Evolutionary conservation across 2,888 invertebrate genomes (phyloP), one percentile per base, ranked within the genome.

Genomic region (Stegophylla sp.): DNA sequence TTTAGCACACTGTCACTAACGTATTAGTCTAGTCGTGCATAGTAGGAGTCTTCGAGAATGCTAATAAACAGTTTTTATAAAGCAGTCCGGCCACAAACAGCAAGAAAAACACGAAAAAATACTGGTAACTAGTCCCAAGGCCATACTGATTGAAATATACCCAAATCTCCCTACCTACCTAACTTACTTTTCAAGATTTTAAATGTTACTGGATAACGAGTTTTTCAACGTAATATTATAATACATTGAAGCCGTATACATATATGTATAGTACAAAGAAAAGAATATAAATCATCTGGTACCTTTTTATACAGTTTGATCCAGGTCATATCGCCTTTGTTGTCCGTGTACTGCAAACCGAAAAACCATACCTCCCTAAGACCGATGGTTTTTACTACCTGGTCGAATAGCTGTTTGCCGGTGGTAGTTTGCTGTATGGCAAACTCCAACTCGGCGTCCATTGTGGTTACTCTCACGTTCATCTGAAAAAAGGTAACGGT

Each of bases 381-480:
- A 84, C 98, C 98, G 87, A 99, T 98, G 85, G 98, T 99, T 90
- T 99, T 99, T 85, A 99, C 98, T 86, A 99, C 98, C 90, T 99
- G 99, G 89, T 99, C 99, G 88, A 99, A 99, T 83, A 99, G 92
- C 89, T 99, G 98, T 89, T 98, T 99, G 87, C 99, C 99, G 85
- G 98, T 98, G 86, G 99, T 99, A 87, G 95, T 97, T 88, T 95
- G 95, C 92, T 98, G 98, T 92, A 99, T 99, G 89, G 98, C 97
- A 91, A 99, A 99, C 92, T 99, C 98, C 93, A 99, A 91, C 91
- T 99, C 99, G 88, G 99, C 98, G 91, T 99, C 99, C 98, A 99
- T 98, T 87, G 98, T 98, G 88, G 97, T 98, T 90, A 99, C 99
- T 89, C 98, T 94, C 87, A 99, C 98, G 91, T 98, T 98, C 91